These are phyloP conservation scores for Alligator mississippiensis DNA, from an alignment of 2,113 vertebrate genomes.

Conservation along the genomic window DNA sequence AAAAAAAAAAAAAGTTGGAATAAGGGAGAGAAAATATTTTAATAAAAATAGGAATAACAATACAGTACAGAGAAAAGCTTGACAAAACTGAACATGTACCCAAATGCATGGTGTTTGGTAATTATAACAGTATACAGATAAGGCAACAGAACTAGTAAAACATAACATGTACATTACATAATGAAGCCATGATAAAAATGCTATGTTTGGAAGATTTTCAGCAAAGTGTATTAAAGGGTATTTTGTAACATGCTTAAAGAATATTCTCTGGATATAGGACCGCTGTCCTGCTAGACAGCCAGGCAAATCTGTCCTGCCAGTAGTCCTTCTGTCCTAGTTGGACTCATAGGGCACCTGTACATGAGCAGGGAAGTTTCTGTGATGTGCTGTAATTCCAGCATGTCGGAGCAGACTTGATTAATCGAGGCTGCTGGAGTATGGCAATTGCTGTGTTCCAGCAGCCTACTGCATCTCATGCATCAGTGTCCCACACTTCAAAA, in stretches of 20 bases:
- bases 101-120: not conserved
- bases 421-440: no score
- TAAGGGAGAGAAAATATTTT: constrained; percentile 42
- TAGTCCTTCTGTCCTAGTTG: not conserved
- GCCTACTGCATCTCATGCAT: no score
- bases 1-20: constrained; percentile 9
- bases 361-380: no score
- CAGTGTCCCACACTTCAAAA: no score
- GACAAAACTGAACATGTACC: constrained; percentile 26
- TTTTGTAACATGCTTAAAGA: not conserved
- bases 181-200: not conserved
- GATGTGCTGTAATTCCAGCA: no score
- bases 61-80: constrained; percentile 23
- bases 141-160: not conserved
- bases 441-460: no score
- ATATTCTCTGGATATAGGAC: not conserved
- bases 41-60: constrained; percentile 54
- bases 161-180: not conserved
- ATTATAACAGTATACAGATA: not conserved
- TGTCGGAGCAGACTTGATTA: no score
- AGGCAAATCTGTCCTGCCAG: accelerated
- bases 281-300: not conserved
- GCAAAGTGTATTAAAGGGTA: no score
- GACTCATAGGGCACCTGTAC: not conserved
- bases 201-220: not conserved